Evolutionary conservation across 2,113 vertebrate genomes (phyloP).

Genomic region (Chaetorhynchus papuensis): DNA sequence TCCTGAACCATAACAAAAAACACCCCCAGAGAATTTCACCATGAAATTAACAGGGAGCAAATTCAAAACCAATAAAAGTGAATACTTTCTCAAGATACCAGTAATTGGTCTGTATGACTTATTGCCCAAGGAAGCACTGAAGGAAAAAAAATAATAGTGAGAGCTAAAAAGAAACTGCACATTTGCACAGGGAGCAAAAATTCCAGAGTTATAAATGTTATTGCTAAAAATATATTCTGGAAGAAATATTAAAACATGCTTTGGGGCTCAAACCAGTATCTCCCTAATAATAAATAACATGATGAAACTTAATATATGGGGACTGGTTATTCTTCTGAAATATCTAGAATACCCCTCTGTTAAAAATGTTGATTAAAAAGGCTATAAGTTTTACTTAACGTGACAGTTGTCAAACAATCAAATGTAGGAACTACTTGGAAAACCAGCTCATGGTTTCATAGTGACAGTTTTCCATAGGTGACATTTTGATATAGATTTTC

Average conservation of each 20-base stretch:
- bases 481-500: not conserved
- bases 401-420: not conserved
- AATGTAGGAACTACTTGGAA: not conserved
- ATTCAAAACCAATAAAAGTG: not conserved
- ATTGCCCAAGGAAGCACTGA: not conserved
- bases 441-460: not conserved
- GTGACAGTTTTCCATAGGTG: not conserved
- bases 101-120: not conserved
- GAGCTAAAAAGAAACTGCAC: not conserved
- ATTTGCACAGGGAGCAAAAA: not conserved
- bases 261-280: not conserved
- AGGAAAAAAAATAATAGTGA: not conserved
- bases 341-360: not conserved
- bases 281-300: not conserved
- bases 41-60: not conserved
- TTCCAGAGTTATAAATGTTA: not conserved
- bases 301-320: not conserved
- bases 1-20: not conserved
- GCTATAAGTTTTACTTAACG: not conserved
- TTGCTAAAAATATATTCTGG: not conserved
- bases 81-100: not conserved
- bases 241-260: slow-evolving; percentile 6
- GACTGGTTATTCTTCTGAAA: not conserved
- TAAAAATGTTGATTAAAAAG: not conserved
- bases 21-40: not conserved